A percentile compares a stretch with the other conserved stretches of the same genome.
These are phyloP conservation scores for Dexiosoma caninum DNA, from an alignment of 2,888 invertebrate species.

Conservation along the genomic window DNA sequence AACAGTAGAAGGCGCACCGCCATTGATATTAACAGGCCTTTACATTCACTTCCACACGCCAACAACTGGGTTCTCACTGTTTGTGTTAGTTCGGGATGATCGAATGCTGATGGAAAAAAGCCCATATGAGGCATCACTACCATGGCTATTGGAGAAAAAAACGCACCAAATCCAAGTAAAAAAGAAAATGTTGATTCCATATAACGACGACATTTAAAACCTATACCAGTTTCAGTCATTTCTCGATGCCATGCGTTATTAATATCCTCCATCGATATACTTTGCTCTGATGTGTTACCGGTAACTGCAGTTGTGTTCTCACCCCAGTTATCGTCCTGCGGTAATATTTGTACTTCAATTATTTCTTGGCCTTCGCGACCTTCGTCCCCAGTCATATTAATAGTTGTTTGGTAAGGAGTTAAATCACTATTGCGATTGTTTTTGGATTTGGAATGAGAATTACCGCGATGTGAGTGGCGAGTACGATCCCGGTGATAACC, in stretches of 20 bases:
- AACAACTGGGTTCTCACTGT: slow-evolving; percentile 84
- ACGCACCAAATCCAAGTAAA: slow-evolving; percentile 88
- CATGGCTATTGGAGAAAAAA: slow-evolving; percentile 96
- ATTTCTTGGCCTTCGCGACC: slow-evolving; percentile 90
- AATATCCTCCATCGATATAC: slow-evolving; percentile 94
- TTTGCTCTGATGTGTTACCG: slow-evolving; percentile 97
- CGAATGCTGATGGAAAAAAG: slow-evolving; percentile 86
- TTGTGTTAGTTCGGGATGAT: slow-evolving; percentile 83
- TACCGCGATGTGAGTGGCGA: slow-evolving; percentile 81
- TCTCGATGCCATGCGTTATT: slow-evolving; percentile 91
- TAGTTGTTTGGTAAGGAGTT: slow-evolving; percentile 92
- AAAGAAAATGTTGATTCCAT: slow-evolving; percentile 89
- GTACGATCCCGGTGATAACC: slow-evolving; percentile 80
- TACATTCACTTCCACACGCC: slow-evolving; percentile 95
- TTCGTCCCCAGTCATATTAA: slow-evolving; percentile 85
- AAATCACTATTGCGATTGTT: slow-evolving; percentile 80
- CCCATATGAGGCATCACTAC: slow-evolving; percentile 94
- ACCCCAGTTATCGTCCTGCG: slow-evolving; percentile 99
- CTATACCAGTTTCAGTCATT: slow-evolving; percentile 83
- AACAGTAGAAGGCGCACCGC: slow-evolving; percentile 94
- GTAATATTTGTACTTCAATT: slow-evolving; percentile 96
- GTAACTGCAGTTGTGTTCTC: slow-evolving; percentile 98
- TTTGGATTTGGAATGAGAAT: slow-evolving; percentile 80
- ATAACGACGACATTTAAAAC: slow-evolving; percentile 88
- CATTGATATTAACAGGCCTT: slow-evolving; percentile 93